Base-by-base conservation (phyloP, 1,140 invertebrate species). In the Arctopsyche grandis region DNA sequence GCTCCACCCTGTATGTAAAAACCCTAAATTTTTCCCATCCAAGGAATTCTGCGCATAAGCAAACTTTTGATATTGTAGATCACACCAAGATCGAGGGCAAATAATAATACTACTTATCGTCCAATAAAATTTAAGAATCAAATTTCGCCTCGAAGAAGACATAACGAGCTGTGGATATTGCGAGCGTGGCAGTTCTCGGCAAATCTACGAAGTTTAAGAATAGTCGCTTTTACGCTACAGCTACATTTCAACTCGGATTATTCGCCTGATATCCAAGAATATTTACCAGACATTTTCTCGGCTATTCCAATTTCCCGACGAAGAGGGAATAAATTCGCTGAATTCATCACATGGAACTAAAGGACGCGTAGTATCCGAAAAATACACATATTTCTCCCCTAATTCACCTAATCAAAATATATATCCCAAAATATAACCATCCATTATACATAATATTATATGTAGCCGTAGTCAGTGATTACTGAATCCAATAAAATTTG, bases 51-150 rank as follows among this genome's bases (percentile, higher is more conserved):
- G 56, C 56, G 56, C 56, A 16, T 60, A 19, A 19, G 56, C 56
- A 60, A 60, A 60, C 1, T 52, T 52, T 52, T 21, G n/a, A 9
- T 9, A 19, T 21, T 21, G 56, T 21, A 21, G 56, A 60, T 38
- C 29, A 7, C 7, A 7, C 29, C 7, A 1, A 38, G 29, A 38
- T 38, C 7, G 29, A 38, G 29, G 48, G 21, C 22, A 22, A 26
- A 26, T 7, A 63, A 63, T 63, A 66, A 66, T 26, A 66, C 63
- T 22, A 66, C 63, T 66, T 66, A 66, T 66, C 24, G 24, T 66
- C 63, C 26, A 66, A 66, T 66, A 66, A 66, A 66, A 66, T 66
- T 66, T 66, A 26, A 66, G 63, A 66, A 66, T 66, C 63, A 26
- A 66, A 66, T 66, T 66, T 66, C 63, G 21, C 21, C 63, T 26